A percentile compares a stretch with the other conserved stretches of the same genome.
Conservation (phyloP, 1,140 invertebrate species). For the Scaptodrosophila lebanonensis region DNA sequence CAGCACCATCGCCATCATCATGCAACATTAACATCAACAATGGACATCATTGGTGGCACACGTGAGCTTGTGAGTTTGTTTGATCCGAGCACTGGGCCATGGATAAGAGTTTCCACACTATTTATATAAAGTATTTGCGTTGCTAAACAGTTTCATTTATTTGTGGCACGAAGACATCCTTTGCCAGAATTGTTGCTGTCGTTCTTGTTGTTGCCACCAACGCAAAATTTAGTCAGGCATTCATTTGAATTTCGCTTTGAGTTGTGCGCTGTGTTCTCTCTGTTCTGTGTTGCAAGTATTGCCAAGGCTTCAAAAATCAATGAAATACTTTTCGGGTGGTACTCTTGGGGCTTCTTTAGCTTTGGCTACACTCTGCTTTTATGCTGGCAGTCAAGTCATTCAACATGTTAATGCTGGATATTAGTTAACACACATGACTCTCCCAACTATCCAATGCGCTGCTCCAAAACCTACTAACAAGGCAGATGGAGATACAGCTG, state of each 20-base stretch:
- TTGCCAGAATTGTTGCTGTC: not conserved
- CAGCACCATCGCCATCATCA: conserved; percentile 18
- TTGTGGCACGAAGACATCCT: conserved; percentile 20
- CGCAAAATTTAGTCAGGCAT: conserved; percentile 32
- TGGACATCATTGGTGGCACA: conserved; percentile 19
- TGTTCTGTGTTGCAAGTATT: conserved; percentile 43
- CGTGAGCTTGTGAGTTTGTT: conserved; percentile 56
- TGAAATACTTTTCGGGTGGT: conserved; percentile 75
- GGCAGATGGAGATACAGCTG: not conserved
- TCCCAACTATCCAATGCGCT: no score
- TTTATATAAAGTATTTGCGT: conserved; percentile 56
- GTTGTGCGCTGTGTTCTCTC: conserved; percentile 16
- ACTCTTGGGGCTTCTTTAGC: conserved; percentile 63
- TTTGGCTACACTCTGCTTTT: conserved; percentile 65
- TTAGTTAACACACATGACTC: conserved; percentile 8
- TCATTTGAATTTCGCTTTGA: conserved; percentile 28
- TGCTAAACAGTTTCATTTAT: conserved; percentile 18
- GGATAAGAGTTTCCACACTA: conserved; percentile 33
- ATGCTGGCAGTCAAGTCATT: conserved; percentile 54
- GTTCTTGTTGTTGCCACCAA: conserved; percentile 32
- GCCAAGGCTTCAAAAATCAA: conserved; percentile 70
- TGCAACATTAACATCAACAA: conserved; percentile 1
- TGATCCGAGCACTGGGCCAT: conserved; percentile 6
- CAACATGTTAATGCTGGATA: conserved; percentile 53
- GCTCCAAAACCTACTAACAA: not conserved